These are phyloP conservation scores for Hyaena hyaena DNA, from an alignment of 2,113 vertebrate genomes.

Conservation along the genomic window DNA sequence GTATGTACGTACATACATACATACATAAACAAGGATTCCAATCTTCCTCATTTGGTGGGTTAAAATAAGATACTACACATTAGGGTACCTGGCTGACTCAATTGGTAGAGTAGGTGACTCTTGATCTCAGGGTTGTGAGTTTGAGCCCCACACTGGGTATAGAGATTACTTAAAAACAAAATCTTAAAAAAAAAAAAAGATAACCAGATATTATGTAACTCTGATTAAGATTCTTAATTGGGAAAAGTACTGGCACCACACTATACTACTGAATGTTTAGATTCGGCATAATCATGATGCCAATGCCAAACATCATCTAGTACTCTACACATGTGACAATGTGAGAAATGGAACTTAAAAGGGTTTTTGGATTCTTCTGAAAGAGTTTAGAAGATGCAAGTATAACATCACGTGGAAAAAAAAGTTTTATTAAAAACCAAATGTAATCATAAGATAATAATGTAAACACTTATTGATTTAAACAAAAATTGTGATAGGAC, in stretches of 20 bases:
- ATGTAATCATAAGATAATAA: not conserved
- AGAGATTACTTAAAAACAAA: not conserved
- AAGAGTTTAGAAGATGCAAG: slow-evolving; percentile 10
- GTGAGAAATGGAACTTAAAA: not conserved
- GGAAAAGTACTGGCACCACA: not conserved
- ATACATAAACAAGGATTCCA: not conserved
- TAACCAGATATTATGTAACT: not conserved
- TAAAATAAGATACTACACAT: not conserved
- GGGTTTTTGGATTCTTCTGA: not conserved
- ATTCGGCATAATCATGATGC: not conserved
- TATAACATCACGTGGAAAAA: not conserved
- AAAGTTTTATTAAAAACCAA: slow-evolving; percentile 24
- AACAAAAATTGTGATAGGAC: not conserved
- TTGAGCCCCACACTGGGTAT: not conserved
- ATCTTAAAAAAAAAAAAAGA: not conserved
- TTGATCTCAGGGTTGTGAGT: not conserved
- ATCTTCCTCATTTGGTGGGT: not conserved
- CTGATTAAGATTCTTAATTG: not conserved
- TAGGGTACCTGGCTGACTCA: not conserved
- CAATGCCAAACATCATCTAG: not conserved
- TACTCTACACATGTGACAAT: not conserved
- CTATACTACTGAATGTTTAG: not conserved
- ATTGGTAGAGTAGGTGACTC: not conserved
- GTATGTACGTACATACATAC: too few species aligned
- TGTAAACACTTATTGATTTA: not conserved